Conservation (phyloP, 2,797 vertebrate species). For the Carduelis carduelis region DNA sequence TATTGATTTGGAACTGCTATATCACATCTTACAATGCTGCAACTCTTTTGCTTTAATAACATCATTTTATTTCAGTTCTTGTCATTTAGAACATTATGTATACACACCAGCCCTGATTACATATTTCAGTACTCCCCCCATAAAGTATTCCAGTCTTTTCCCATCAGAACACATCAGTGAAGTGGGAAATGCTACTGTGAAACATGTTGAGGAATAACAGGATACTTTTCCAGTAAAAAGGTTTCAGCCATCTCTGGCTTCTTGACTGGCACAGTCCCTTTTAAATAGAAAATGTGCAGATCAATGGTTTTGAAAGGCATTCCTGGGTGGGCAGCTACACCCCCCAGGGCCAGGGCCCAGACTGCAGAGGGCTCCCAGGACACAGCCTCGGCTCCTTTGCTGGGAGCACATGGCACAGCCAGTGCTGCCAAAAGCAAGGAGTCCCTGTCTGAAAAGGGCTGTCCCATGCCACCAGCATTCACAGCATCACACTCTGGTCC, state of each 20-base stretch:
- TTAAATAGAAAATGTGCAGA: neutral
- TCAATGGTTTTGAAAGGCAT: neutral
- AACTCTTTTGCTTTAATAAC: slow-evolving; percentile 4
- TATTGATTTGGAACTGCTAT: neutral
- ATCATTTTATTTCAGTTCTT: neutral
- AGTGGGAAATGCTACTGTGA: neutral
- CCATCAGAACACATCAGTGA: neutral
- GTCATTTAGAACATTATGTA: neutral
- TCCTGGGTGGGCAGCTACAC: neutral
- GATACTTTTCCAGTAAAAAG: neutral
- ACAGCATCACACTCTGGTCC: neutral
- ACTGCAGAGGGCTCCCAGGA: fast-evolving
- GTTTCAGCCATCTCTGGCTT: neutral
- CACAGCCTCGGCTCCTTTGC: fast-evolving
- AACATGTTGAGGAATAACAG: neutral
- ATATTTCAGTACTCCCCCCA: neutral
- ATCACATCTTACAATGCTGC: neutral
- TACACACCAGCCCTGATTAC: neutral
- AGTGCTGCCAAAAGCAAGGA: neutral
- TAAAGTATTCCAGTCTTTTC: neutral
- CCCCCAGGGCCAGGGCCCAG: neutral
- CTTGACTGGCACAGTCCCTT: neutral
- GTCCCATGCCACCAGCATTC: neutral
- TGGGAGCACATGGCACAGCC: neutral
- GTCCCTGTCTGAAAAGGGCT: neutral